Percentiles rank a stretch among this genome's conserved stretches.
Conservation (phyloP, 2,113 vertebrate species). For the Nettapus auritus region DNA sequence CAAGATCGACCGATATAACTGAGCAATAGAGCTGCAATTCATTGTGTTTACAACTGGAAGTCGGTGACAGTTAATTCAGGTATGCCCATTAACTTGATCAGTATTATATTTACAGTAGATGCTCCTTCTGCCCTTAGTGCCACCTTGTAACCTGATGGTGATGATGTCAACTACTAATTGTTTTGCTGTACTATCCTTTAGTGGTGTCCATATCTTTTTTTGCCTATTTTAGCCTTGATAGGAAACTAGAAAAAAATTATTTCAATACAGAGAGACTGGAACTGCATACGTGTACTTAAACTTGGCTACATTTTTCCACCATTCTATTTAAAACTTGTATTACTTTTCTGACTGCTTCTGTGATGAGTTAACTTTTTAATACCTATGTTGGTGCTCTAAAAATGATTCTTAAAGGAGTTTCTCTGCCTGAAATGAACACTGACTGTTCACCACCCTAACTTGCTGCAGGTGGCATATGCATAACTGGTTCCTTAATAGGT, state of each 20-base stretch:
- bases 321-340: neutral
- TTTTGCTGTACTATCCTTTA: neutral
- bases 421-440: neutral
- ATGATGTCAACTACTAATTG: neutral
- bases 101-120: neutral
- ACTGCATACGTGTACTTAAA: neutral
- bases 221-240: neutral
- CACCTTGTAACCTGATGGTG: neutral
- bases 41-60: neutral
- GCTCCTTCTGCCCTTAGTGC: neutral
- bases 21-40: neutral
- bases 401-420: neutral
- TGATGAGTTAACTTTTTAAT: neutral
- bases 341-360: neutral
- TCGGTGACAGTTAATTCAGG: neutral
- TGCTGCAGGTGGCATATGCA: neutral
- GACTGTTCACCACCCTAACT: neutral
- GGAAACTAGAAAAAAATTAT: neutral
- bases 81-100: neutral
- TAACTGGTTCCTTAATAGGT: neutral
- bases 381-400: conserved; percentile 3
- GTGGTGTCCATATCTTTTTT: neutral
- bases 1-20: neutral
- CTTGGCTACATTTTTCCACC: neutral
- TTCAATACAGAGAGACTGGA: neutral